Evolutionary conservation across 2,888 invertebrate species (phyloP).

Genomic region (Hydroisotoma schaefferi): DNA sequence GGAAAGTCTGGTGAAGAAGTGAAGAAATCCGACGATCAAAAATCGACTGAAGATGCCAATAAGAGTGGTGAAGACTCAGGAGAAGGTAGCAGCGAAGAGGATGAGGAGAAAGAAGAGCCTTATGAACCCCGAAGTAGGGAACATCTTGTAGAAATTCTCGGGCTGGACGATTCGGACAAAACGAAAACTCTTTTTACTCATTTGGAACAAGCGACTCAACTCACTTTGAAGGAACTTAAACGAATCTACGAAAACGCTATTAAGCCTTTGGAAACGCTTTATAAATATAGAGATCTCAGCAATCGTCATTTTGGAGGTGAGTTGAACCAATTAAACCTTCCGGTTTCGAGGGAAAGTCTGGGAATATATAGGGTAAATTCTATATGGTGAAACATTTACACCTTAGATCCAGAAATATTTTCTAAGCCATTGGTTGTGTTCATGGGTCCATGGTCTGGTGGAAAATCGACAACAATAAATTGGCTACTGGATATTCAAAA

Average conservation of each 20-base stretch:
- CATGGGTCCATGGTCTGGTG: constrained; percentile 96
- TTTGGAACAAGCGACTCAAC: constrained; percentile 69
- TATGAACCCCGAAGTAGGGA: constrained; percentile 72
- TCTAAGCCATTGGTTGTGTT: constrained; percentile 88
- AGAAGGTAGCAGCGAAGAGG: constrained; percentile 29
- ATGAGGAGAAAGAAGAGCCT: constrained; percentile 49
- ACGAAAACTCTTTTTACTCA: constrained; percentile 65
- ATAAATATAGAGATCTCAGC: constrained; percentile 87
- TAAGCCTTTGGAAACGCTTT: constrained; percentile 82
- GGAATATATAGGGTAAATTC: not conserved
- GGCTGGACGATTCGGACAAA: constrained; percentile 68
- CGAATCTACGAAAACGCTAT: constrained; percentile 79
- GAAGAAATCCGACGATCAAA: constrained; percentile 18
- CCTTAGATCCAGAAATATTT: constrained; percentile 82
- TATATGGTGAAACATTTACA: not conserved
- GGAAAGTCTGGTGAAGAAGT: constrained; percentile 15
- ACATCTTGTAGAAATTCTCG: constrained; percentile 74
- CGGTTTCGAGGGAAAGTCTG: not conserved
- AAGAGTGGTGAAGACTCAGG: constrained; percentile 25
- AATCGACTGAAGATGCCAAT: constrained; percentile 29
- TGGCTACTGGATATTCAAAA: constrained; percentile 85
- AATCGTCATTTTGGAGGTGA: constrained; percentile 79
- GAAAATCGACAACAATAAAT: constrained; percentile 90
- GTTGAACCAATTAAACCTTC: not conserved
- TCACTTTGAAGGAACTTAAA: constrained; percentile 78